Conservation (phyloP, 2,888 invertebrate species). For the Tubulanus polymorphus region DNA sequence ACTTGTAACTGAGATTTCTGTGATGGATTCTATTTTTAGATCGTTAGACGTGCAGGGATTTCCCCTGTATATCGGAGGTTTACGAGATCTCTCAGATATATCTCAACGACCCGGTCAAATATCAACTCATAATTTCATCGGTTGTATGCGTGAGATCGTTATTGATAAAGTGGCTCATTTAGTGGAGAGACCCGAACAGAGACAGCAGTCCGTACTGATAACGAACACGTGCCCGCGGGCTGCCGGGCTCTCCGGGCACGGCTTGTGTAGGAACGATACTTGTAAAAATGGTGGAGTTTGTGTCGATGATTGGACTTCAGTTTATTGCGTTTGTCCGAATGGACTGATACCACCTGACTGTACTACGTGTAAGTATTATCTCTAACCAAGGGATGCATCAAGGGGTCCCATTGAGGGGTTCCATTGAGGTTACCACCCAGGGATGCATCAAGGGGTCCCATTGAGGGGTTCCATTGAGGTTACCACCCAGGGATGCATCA, state of each 20-base stretch:
- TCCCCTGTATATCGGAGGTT: conserved; percentile 78
- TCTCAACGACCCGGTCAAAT: conserved; percentile 85
- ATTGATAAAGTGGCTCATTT: conserved; percentile 69
- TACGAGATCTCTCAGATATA: conserved; percentile 78
- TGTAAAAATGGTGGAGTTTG: conserved; percentile 70
- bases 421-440: no score
- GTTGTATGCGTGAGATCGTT: conserved; percentile 86
- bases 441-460: no score
- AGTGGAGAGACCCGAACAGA: conserved; percentile 57
- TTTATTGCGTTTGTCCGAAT: conserved; percentile 60
- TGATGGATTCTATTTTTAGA: conserved; percentile 1
- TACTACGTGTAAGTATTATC: conserved; percentile 57
- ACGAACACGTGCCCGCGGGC: conserved; percentile 74
- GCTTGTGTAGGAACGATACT: conserved; percentile 40
- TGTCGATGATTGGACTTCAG: conserved; percentile 79
- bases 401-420: no score
- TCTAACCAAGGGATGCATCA: no score
- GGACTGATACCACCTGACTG: conserved; percentile 75
- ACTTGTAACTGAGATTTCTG: no score
- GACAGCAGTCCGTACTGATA: conserved; percentile 69
- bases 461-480: no score
- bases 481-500: no score
- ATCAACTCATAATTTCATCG: conserved; percentile 86
- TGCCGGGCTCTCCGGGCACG: conserved; percentile 56
- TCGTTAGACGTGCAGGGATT: background rate